Conservation (phyloP, 2,888 invertebrate species). For the Drosophila longiperda region DNA sequence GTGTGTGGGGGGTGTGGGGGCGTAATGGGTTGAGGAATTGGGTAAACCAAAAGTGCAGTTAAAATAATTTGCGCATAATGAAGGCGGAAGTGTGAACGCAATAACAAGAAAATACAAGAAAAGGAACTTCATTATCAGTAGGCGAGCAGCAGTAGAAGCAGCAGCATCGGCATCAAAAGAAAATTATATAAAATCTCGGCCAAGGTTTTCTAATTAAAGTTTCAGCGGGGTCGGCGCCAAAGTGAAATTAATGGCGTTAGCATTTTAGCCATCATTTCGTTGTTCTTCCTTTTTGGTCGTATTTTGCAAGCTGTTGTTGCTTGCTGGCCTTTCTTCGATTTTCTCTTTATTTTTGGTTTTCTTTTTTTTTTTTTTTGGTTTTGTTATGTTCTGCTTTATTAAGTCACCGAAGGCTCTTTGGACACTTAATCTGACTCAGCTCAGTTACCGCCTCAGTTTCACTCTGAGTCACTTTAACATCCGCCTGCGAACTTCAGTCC, state of each 20-base stretch:
- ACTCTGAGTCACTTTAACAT: slow-evolving; percentile 12
- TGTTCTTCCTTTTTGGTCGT: slow-evolving; percentile 15
- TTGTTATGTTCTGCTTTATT: slow-evolving; percentile 51
- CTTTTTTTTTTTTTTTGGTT: not conserved
- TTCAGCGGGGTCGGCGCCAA: slow-evolving; percentile 71
- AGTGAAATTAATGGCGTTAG: slow-evolving; percentile 75
- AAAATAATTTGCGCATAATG: slow-evolving; percentile 79
- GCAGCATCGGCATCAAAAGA: slow-evolving; percentile 53
- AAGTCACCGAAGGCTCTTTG: slow-evolving; percentile 58
- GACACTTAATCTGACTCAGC: slow-evolving; percentile 71
- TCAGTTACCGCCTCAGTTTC: slow-evolving; percentile 14
- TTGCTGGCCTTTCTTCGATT: slow-evolving; percentile 6
- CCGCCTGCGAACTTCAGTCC: slow-evolving; percentile 4
- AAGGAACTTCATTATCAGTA: slow-evolving; percentile 73
- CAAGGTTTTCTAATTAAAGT: slow-evolving; percentile 78
- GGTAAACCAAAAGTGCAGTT: slow-evolving; percentile 66
- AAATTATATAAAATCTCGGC: slow-evolving; percentile 75
- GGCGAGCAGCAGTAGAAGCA: slow-evolving; percentile 25
- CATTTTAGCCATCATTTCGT: slow-evolving; percentile 42
- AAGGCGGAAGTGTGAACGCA: slow-evolving; percentile 78
- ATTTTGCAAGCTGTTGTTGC: slow-evolving; percentile 28
- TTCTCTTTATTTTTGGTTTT: not conserved
- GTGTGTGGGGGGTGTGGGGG: too few relatives aligned
- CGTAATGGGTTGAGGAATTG: not conserved
- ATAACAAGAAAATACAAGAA: slow-evolving; percentile 67